Percentiles rank a stretch among this genome's conserved stretches.
Conservation (phyloP, 2,888 invertebrate species). For the Protodeltote pygarga region DNA sequence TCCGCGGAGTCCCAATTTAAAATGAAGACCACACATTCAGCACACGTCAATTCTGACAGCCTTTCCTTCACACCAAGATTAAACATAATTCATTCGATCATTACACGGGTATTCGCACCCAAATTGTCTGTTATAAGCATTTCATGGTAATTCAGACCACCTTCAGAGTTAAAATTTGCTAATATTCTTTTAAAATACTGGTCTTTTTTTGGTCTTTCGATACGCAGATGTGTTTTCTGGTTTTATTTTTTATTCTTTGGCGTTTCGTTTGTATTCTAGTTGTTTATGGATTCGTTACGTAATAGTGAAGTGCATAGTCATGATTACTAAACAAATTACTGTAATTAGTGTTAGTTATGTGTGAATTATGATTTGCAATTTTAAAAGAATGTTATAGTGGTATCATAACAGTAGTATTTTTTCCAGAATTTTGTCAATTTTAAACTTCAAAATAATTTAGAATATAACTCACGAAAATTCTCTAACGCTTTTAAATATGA, state of each 20-base stretch:
- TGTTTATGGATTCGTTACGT: not conserved
- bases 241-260: constrained; percentile 12
- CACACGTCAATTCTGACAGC: constrained; percentile 25
- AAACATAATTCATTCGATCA: constrained; percentile 43
- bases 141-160: constrained; percentile 53
- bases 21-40: constrained; percentile 50
- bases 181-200: constrained; percentile 18
- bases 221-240: not conserved
- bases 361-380: no score
- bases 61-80: constrained; percentile 37
- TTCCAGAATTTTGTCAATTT: no score
- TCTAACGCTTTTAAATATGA: no score
- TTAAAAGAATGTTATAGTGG: no score
- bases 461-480: no score
- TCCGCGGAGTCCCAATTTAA: not conserved
- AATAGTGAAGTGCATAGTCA: no score
- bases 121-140: constrained; percentile 36
- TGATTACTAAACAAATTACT: no score
- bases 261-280: not conserved
- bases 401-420: no score
- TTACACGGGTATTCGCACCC: constrained; percentile 49
- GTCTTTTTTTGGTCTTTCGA: not conserved
- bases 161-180: constrained; percentile 30
- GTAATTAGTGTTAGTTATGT: no score
- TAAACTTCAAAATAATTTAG: no score